These are phyloP conservation scores for Circaetus cinerascens DNA, from an alignment of 2,113 vertebrate genomes.

Conservation along the genomic window DNA sequence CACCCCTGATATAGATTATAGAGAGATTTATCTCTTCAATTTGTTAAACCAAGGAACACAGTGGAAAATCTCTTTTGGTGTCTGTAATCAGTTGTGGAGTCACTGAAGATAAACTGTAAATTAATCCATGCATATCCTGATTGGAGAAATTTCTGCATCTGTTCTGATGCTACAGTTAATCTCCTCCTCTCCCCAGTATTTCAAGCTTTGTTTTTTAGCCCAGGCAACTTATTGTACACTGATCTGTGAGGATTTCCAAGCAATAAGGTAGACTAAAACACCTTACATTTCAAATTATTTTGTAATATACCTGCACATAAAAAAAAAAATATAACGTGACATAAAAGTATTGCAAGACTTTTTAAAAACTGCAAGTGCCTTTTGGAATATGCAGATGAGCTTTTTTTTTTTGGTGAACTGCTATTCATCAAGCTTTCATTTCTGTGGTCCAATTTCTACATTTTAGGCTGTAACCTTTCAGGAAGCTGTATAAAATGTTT, in stretches of 20 bases:
- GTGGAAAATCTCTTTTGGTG: too few species aligned
- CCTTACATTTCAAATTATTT: neutral
- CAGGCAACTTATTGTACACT: neutral
- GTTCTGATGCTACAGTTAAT: neutral
- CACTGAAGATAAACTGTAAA: too few species aligned
- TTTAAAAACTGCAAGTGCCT: neutral
- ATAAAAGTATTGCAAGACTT: neutral
- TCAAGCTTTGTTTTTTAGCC: neutral
- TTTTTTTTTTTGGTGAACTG: neutral
- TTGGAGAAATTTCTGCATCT: neutral
- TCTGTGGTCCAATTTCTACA: neutral
- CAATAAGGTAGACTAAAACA: neutral
- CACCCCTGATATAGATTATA: too few species aligned
- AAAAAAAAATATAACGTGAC: neutral
- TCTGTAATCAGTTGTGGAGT: too few species aligned
- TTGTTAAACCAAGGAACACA: too few species aligned
- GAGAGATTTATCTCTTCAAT: too few species aligned
- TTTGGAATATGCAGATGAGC: neutral
- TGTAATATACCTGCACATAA: neutral
- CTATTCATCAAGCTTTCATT: neutral
- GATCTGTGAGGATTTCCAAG: neutral
- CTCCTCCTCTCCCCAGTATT: neutral
- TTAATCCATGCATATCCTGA: too few species aligned
- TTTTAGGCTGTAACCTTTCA: neutral
- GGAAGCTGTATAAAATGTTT: neutral